Conservation (phyloP, 1,140 invertebrate species). For the Kradibia gibbosae region DNA sequence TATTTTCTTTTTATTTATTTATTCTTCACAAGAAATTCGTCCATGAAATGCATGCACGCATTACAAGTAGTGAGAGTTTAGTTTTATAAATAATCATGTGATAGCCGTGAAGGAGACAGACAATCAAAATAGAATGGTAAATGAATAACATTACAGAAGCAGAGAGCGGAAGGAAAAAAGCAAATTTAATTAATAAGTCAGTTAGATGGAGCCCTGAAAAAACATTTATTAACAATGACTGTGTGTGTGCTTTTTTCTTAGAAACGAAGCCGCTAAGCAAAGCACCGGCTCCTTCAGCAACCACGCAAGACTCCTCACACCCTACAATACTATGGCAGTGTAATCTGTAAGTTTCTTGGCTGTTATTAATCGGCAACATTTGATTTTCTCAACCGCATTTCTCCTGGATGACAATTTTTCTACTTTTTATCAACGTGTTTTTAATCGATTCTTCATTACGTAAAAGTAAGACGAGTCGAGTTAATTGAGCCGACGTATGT, state of each 20-base stretch:
- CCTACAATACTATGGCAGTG: constrained; percentile 97
- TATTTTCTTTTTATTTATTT: background rate
- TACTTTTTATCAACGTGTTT: constrained; percentile 42
- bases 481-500: constrained; percentile 14
- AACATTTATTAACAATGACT: background rate
- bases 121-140: background rate
- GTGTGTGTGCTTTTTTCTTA: constrained; percentile 58
- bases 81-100: background rate
- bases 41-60: background rate
- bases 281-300: constrained; percentile 75
- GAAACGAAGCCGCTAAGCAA: constrained; percentile 88
- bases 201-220: background rate
- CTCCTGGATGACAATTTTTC: constrained; percentile 47
- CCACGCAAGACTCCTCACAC: constrained; percentile 89
- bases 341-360: constrained; percentile 83
- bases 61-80: background rate
- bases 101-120: background rate
- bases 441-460: constrained; percentile 33
- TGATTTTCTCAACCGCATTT: constrained; percentile 39
- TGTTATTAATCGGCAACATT: constrained; percentile 32
- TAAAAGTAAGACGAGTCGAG: background rate
- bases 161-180: background rate
- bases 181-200: background rate
- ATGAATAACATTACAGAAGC: no score
- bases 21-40: background rate